Evolutionary conservation across 2,113 vertebrate genomes (phyloP).

Genomic region (Vombatus ursinus): DNA sequence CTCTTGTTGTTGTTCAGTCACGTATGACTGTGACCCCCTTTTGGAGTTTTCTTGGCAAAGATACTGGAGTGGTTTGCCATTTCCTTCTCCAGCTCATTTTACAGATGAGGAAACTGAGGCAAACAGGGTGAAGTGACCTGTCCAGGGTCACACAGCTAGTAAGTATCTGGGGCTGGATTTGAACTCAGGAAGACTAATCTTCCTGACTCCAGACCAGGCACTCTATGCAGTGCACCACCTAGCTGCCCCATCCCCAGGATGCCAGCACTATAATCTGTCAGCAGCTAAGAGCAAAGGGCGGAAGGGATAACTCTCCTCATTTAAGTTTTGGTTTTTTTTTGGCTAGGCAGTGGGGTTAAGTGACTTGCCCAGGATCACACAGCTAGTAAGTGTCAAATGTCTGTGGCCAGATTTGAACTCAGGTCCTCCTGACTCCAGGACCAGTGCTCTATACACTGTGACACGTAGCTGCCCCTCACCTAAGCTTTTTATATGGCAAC

Average conservation of each 20-base stretch:
- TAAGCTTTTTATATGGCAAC: not conserved
- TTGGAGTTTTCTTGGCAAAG: not conserved
- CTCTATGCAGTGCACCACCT: no score
- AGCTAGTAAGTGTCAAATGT: no score
- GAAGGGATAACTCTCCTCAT: not conserved
- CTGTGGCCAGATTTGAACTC: no score
- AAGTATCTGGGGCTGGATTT: no score
- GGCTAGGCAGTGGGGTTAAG: no score
- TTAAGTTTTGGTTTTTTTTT: not conserved
- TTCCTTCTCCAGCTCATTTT: not conserved
- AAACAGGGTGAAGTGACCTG: not conserved
- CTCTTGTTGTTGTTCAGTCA: not conserved
- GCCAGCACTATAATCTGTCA: not conserved
- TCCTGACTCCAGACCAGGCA: no score
- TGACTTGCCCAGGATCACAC: no score
- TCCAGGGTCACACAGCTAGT: not conserved
- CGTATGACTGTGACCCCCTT: not conserved
- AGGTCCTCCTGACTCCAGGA: no score
- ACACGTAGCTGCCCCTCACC: not conserved
- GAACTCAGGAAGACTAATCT: no score
- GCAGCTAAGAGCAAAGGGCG: not conserved
- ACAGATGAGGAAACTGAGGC: not conserved
- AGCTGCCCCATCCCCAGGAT: not conserved
- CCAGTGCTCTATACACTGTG: no score
- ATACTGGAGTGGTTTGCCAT: not conserved